Conservation (phyloP, 2,888 invertebrate species). For the Diarsia dahlii region DNA sequence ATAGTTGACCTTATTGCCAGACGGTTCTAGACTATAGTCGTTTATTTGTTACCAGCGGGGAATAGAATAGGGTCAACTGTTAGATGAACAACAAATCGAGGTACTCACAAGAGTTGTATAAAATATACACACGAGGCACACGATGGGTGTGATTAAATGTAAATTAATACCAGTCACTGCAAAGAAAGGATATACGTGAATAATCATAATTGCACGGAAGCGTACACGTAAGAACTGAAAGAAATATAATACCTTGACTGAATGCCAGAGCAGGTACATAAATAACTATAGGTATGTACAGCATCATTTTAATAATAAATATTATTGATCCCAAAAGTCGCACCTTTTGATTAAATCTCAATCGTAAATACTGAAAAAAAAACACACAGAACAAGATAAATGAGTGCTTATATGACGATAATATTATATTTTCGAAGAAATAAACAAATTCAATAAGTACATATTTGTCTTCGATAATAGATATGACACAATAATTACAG, state of each 20-base stretch:
- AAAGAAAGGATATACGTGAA: conserved; percentile 69
- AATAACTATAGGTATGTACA: conserved; percentile 96
- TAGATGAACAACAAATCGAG: conserved; percentile 35
- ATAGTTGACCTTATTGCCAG: conserved; percentile 70
- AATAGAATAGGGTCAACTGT: conserved; percentile 70
- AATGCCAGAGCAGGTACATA: conserved; percentile 97
- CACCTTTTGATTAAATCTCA: conserved; percentile 93
- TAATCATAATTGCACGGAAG: conserved; percentile 22
- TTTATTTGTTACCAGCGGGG: conserved; percentile 67
- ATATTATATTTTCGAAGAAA: conserved; percentile 20
- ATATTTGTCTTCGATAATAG: conserved; percentile 9
- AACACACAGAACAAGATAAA: conserved; percentile 31
- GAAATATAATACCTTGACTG: conserved; percentile 92
- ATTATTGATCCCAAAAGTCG: conserved; percentile 92
- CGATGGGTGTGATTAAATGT: conserved; percentile 94
- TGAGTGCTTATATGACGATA: background rate
- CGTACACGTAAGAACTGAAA: conserved; percentile 11
- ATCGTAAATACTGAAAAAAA: conserved; percentile 92
- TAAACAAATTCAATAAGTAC: background rate
- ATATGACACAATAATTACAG: conserved; percentile 6
- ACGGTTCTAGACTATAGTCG: conserved; percentile 68
- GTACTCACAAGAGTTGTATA: conserved; percentile 96
- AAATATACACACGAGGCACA: conserved; percentile 97
- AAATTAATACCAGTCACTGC: conserved; percentile 95
- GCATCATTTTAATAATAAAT: conserved; percentile 93